These are phyloP conservation scores for Molanna angustata DNA, from an alignment of 2,888 invertebrate species.

Conservation along the genomic window DNA sequence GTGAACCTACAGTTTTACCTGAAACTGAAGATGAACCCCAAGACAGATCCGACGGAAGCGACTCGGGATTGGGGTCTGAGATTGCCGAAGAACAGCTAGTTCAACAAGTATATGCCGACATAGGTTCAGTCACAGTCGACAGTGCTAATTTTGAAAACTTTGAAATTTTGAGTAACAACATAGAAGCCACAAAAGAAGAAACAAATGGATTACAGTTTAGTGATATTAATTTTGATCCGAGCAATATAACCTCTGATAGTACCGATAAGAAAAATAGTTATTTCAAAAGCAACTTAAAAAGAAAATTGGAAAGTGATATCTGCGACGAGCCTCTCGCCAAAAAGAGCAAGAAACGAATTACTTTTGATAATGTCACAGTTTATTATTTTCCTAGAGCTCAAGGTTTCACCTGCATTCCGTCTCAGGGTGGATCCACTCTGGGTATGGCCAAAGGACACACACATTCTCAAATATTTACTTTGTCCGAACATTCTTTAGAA, in stretches of 20 bases:
- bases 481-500: conserved; percentile 86
- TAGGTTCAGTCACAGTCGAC: conserved; percentile 32
- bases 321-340: conserved; percentile 51
- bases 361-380: conserved; percentile 90
- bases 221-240: conserved; percentile 5
- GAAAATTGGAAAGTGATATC: conserved; percentile 51
- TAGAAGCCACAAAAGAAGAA: conserved; percentile 29
- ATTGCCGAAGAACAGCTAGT: conserved; percentile 55
- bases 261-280: conserved; percentile 37
- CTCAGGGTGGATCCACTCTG: conserved; percentile 85
- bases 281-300: conserved; percentile 65
- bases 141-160: conserved; percentile 29
- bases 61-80: conserved; percentile 80
- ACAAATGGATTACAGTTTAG: conserved; percentile 30
- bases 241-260: conserved; percentile 22
- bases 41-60: conserved; percentile 77
- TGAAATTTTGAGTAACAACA: conserved; percentile 21
- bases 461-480: conserved; percentile 72
- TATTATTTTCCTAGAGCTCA: conserved; percentile 93
- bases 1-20: conserved; percentile 43
- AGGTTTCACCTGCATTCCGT: conserved; percentile 89
- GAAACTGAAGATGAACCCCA: conserved; percentile 61
- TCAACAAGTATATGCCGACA: conserved; percentile 20
- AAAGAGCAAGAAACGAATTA: conserved; percentile 77
- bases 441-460: conserved; percentile 82